Evolutionary conservation across 2,888 invertebrate species (phyloP).

Genomic region (Halictus quadricinctus): DNA sequence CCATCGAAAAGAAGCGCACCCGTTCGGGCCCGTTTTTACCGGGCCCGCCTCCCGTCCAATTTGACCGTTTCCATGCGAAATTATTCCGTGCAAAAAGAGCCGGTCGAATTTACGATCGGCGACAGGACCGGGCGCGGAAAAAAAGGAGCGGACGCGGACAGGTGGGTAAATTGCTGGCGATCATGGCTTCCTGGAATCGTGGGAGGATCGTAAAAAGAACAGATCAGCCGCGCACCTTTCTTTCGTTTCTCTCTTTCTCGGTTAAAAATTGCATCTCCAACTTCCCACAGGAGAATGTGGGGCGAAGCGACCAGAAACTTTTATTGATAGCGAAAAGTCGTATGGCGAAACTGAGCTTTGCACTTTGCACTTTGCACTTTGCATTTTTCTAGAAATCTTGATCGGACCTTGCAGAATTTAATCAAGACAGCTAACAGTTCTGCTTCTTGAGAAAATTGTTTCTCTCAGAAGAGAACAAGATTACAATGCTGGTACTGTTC

Average conservation of each 20-base stretch:
- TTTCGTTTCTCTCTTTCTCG: not conserved
- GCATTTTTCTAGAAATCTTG: not conserved
- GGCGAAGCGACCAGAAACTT: not conserved
- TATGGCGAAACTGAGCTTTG: not conserved
- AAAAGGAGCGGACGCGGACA: conserved; percentile 20
- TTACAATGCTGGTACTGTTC: no score
- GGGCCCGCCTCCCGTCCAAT: conserved; percentile 5
- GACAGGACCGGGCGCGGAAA: not conserved
- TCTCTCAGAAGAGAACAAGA: no score
- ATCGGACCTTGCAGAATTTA: not conserved
- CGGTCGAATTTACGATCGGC: conserved; percentile 23
- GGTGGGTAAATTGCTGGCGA: conserved; percentile 41
- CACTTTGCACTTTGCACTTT: not conserved
- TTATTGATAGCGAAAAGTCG: not conserved
- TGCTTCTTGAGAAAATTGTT: not conserved
- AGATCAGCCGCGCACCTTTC: not conserved
- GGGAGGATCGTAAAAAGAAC: conserved; percentile 33
- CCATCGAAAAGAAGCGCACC: not conserved
- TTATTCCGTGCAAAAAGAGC: conserved; percentile 17
- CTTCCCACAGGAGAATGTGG: not conserved
- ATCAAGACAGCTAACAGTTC: not conserved
- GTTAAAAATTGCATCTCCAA: not conserved
- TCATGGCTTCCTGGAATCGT: conserved; percentile 52
- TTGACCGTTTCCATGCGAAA: conserved; percentile 25
- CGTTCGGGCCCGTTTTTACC: not conserved